Conservation (phyloP, 2,113 vertebrate species). For the Mustelus asterias region DNA sequence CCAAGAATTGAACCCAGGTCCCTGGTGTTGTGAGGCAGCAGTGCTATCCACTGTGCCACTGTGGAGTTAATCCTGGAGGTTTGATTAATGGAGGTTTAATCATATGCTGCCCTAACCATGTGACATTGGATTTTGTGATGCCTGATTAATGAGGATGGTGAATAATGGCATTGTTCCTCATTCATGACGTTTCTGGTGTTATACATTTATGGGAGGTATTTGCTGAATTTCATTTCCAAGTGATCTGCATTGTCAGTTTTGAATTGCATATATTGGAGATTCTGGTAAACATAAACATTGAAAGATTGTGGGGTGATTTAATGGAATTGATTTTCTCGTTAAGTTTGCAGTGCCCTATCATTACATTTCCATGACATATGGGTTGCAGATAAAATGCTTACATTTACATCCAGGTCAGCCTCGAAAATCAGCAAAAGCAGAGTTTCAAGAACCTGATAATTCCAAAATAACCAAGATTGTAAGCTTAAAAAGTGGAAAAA, state of each 20-base stretch:
- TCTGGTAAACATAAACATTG: background rate
- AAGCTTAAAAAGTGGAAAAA: background rate
- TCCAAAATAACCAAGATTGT: background rate
- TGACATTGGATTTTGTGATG: background rate
- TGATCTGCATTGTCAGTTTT: background rate
- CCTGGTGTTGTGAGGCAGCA: no score
- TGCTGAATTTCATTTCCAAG: background rate
- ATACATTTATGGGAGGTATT: background rate
- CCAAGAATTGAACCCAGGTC: no score
- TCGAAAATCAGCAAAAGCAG: background rate
- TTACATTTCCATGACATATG: background rate
- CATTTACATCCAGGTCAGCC: background rate
- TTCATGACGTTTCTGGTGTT: background rate
- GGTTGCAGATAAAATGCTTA: background rate
- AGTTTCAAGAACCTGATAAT: background rate
- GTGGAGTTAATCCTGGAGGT: background rate
- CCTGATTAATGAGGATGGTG: background rate
- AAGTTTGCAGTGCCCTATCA: background rate
- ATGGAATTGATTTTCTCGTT: background rate
- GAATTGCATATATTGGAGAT: no score
- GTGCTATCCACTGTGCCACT: no score
- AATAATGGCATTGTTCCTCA: background rate
- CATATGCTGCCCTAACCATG: background rate
- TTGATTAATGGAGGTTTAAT: background rate
- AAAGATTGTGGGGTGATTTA: background rate